Base-by-base conservation (phyloP, 2,113 vertebrate species). In the Cromileptes altivelis region DNA sequence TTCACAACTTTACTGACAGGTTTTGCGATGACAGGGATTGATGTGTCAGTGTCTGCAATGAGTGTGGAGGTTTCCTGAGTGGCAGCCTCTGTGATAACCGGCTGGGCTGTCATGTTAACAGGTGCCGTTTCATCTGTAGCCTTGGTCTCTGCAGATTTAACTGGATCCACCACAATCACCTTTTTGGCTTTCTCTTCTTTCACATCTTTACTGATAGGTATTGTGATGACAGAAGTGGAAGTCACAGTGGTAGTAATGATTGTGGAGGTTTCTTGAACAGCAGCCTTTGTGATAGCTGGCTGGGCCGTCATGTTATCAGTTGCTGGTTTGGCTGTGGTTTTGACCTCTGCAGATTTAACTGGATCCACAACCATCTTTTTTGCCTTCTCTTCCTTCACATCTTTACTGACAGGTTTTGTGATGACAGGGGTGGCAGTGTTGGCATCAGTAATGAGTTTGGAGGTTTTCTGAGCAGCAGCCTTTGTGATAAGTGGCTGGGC, bases 151-250 rank as follows among this genome's bases (percentile, higher is more conserved):
- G 33, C 25, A 67, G 58, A 47, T 11, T 21, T n/a, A 64, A 57
- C 4, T 53, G 58, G 11, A 58, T 72, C 49, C 12, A 63, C 49
- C 12, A 63, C 42, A 45, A 23, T 52, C 42, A 63, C 40, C 56
- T 81, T 67, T 25, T 30, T 72, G 23, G 57, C 7, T 30, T 53
- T 71, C 1, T 80, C 70, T 45, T 82, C 71, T 27, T 76, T 68
- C 9, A 67, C 17, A 47, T 81, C 80, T 53, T 83, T 30, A 42
- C 4, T 61, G 40, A 56, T 57, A 68, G 4, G 40, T 71, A 70
- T 74, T 64, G 62, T 25, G n/a, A 17, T 65, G 7, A 23, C 12
- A 37, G 49, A 10, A 9, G 45, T 27, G 40, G 62, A 3, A 23
- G 37, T 70, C 4, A 19, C 70, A 19, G 50, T 30, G 30, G 30